Evolutionary conservation across 2,888 invertebrate genomes (phyloP).

Genomic region (Agrotis segetum): DNA sequence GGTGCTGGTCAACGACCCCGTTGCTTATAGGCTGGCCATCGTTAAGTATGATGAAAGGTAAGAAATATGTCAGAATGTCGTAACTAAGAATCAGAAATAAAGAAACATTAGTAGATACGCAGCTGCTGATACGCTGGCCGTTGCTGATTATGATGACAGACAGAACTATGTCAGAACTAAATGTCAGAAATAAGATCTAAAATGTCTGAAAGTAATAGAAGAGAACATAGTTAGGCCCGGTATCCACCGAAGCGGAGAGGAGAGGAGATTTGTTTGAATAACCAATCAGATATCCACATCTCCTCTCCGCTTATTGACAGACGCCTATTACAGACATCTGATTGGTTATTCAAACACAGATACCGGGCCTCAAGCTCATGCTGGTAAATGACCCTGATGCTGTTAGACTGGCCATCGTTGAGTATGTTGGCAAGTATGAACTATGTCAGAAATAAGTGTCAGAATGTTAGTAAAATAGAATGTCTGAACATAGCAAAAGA

Average conservation of each 20-base stretch:
- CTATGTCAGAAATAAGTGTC: background rate
- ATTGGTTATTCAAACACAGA: too few species aligned
- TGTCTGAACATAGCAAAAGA: too few species aligned
- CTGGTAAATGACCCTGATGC: conserved; percentile 99
- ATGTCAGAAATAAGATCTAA: conserved; percentile 92
- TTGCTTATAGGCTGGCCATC: conserved; percentile 98
- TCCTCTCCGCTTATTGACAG: too few species aligned
- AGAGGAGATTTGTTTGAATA: too few species aligned
- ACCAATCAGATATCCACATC: too few species aligned
- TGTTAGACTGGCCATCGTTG: conserved; percentile 98
- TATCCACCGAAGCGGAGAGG: too few species aligned
- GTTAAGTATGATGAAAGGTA: conserved; percentile 95
- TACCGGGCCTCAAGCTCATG: conserved; percentile 94
- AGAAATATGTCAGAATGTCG: conserved; percentile 26
- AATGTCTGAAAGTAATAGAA: conserved; percentile 95
- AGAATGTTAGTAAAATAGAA: background rate
- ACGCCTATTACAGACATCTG: too few species aligned
- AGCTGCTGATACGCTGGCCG: too few species aligned
- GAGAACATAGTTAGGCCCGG: conserved; percentile 92
- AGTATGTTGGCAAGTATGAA: conserved; percentile 92
- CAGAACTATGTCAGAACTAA: conserved; percentile 68
- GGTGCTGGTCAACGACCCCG: conserved; percentile 99
- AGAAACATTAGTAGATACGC: too few species aligned
- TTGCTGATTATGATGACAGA: conserved; percentile 95
- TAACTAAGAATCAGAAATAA: too few species aligned